Conservation (phyloP, 1,140 invertebrate genomes). For the Phymastichus coffea region DNA sequence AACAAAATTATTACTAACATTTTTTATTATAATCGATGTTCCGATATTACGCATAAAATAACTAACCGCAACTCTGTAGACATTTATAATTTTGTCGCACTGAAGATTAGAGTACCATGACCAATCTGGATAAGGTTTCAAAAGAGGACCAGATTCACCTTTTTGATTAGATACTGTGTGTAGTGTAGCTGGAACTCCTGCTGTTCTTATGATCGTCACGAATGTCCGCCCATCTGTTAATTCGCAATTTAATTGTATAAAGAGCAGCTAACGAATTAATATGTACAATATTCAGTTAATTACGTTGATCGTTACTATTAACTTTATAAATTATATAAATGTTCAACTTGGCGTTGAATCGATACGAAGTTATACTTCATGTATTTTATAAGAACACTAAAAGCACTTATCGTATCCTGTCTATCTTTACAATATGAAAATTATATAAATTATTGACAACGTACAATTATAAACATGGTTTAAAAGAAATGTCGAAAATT, state of each 20-base stretch:
- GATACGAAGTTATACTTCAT: too few relatives aligned
- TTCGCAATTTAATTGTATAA: neutral
- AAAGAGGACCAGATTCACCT: constrained; percentile 21
- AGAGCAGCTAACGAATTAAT: too few relatives aligned
- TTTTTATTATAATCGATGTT: neutral
- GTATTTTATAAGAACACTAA: too few relatives aligned
- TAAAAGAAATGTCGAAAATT: too few relatives aligned
- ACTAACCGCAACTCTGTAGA: constrained; percentile 34
- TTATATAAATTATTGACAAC: too few relatives aligned
- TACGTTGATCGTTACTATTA: too few relatives aligned
- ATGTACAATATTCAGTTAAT: too few relatives aligned
- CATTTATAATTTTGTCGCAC: constrained; percentile 33
- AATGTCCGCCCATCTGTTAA: constrained; percentile 31
- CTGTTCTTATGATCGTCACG: constrained; percentile 31
- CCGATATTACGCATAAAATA: neutral
- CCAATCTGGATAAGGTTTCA: constrained; percentile 39
- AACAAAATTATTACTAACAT: neutral
- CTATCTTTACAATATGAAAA: too few relatives aligned
- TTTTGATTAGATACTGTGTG: constrained; percentile 12
- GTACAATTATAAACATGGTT: too few relatives aligned
- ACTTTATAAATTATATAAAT: too few relatives aligned
- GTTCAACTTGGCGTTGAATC: too few relatives aligned
- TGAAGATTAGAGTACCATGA: constrained; percentile 26
- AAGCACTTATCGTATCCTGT: too few relatives aligned
- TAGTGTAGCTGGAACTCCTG: constrained; percentile 35